A percentile compares a stretch with the other conserved stretches of the same genome.
phyloP scores from a whole-genome alignment of 2,888 invertebrate genomes.

The Yponomeuta evonymella region DNA sequence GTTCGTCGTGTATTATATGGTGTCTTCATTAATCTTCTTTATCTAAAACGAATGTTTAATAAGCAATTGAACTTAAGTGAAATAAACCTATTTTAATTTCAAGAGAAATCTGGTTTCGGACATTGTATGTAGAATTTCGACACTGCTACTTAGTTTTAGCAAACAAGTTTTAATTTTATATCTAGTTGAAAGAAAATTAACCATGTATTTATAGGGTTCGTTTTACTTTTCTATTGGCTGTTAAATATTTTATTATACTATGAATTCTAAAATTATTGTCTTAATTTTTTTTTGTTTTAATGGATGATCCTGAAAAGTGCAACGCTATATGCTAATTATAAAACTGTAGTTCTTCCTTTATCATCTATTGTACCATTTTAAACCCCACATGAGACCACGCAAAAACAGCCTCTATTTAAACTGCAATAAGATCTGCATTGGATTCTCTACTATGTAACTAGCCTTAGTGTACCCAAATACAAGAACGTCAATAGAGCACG shows the following conservation, averaged over 20 bases:
- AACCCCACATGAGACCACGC: no score
- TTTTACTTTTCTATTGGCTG: no score
- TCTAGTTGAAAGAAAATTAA: no score
- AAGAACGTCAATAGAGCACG: background rate
- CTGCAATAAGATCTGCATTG: background rate
- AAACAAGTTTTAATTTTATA: background rate
- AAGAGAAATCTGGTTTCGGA: no score
- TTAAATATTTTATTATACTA: no score
- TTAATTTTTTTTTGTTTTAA: no score
- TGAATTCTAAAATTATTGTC: no score
- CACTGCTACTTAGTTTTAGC: no score
- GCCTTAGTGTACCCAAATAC: background rate
- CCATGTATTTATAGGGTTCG: no score
- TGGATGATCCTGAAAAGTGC: no score
- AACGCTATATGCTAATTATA: background rate
- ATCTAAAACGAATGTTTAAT: background rate
- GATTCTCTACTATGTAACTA: background rate
- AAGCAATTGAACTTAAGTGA: background rate
- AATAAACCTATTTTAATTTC: no score
- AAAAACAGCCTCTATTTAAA: background rate
- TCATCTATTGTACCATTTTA: background rate
- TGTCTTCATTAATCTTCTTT: background rate
- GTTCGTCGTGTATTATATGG: background rate
- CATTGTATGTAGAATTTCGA: background rate
- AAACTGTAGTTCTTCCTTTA: background rate